A percentile compares a stretch with the other conserved stretches of the same genome.
Evolutionary conservation across 2,113 vertebrate species (phyloP).

Genomic region (Bufo bufo): DNA sequence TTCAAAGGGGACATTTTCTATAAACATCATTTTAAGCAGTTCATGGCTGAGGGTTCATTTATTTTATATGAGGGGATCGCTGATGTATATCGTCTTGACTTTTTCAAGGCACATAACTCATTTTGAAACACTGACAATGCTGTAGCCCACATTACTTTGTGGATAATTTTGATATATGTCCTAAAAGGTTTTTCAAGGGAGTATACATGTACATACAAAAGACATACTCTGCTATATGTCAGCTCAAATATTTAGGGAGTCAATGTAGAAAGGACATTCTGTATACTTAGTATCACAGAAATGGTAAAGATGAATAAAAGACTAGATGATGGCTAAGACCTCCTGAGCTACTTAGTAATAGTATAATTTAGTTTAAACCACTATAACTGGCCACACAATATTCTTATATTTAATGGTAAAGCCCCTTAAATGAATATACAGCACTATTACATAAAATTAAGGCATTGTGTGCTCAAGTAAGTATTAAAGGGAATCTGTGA

Average conservation of each 20-base stretch:
- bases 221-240: background rate
- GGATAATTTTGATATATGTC: background rate
- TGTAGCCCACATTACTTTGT: background rate
- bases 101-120: background rate
- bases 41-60: background rate
- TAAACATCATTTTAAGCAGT: background rate
- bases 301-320: too few species aligned
- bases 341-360: too few species aligned
- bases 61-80: background rate
- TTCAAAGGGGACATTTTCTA: conserved; percentile 1
- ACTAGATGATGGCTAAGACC: too few species aligned
- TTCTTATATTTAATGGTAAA: too few species aligned
- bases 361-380: too few species aligned
- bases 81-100: background rate
- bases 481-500: too few species aligned
- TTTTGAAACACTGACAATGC: background rate
- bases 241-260: conserved; percentile 2
- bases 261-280: background rate
- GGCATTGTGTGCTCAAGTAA: too few species aligned
- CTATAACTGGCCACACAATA: too few species aligned
- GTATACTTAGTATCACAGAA: background rate
- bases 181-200: background rate
- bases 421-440: too few species aligned
- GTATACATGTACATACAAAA: background rate
- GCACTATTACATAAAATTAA: too few species aligned